phyloP scores from a whole-genome alignment of 2,113 vertebrate species.

The Mesoclemmys tuberculata region DNA sequence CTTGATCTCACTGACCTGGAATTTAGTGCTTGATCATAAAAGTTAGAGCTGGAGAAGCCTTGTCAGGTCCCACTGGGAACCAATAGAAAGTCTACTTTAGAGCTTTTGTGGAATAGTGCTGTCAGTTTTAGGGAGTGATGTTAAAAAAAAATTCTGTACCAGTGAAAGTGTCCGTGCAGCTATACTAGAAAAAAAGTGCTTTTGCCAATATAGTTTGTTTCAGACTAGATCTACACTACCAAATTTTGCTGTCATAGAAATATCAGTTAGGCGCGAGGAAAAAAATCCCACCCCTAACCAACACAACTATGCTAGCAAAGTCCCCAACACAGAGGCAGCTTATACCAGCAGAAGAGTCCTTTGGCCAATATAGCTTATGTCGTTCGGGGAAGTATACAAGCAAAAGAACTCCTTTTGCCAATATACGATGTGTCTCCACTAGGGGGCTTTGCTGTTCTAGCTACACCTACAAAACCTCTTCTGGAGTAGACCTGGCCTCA shows the following conservation, averaged over 20 bases:
- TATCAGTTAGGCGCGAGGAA: not conserved
- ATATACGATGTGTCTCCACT: constrained; percentile 34
- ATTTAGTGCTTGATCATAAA: not conserved
- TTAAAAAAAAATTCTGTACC: not conserved
- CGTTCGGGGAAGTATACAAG: constrained; percentile 23
- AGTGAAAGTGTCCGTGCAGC: not conserved
- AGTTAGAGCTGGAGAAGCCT: not conserved
- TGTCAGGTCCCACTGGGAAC: not conserved
- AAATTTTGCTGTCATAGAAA: not conserved
- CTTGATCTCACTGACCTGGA: not conserved
- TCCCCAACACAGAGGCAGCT: not conserved
- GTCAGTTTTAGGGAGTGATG: constrained; percentile 7
- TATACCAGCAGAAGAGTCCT: constrained; percentile 17
- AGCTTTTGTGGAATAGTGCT: constrained; percentile 34
- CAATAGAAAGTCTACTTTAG: not conserved
- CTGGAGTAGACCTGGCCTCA: not conserved
- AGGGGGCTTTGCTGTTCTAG: not conserved
- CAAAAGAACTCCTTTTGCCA: constrained; percentile 32
- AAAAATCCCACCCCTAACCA: not conserved
- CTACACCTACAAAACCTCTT: constrained; percentile 26
- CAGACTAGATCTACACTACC: not conserved
- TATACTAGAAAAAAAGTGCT: constrained; percentile 29
- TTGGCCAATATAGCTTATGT: not conserved
- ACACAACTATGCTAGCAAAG: not conserved
- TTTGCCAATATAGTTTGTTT: not conserved